Base-by-base conservation (phyloP, 2,113 vertebrate genomes). In the Syrmaticus mikado region DNA sequence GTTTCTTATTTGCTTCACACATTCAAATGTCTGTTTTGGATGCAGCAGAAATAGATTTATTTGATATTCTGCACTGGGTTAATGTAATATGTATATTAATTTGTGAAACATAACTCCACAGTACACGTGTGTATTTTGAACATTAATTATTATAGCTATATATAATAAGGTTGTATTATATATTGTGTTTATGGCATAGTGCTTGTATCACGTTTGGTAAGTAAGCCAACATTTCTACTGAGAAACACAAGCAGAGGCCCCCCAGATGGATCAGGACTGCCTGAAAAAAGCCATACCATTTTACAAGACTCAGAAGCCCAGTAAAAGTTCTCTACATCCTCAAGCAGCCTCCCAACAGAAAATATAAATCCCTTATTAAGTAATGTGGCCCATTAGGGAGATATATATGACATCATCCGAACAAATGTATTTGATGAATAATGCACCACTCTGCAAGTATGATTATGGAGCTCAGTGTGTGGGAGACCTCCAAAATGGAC, bases 1-100 rank as follows among this genome's bases (percentile, higher is more conserved):
- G 94, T 91, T 97, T 97, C 90, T 74, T 82, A 96, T 97, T 97
- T 97, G 70, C 94, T 92, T 94, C 94, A 85, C 94, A 87, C 71
- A 0, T 93, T 91, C 82, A 79, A 76, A 84, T 88, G 82, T 80
- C 79, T 94, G 76, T 15, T 93, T 78, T 64, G 70, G 77, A 78
- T 71, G 87, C 93, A 92, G 50, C 52, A 90, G 87, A 87, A 96
- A 60, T 89, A 89, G 82, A 93, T 94, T 90, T 78, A 41, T 82
- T 81, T 43, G 8, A 28, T 61, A 57, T 84, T 89, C 89, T 78
- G 25, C 8, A 8, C 30, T 68, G 43, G 62, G 11, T 34, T 57
- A 84, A 70, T 53, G 71, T 41, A 62, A 94, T 79, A 75, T 43
- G 28, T 41, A 70, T 52, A 38, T 87, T 82, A 79, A 84, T 94